Conservation (phyloP, 1,140 invertebrate species). For the Trachelipus rathkii region DNA sequence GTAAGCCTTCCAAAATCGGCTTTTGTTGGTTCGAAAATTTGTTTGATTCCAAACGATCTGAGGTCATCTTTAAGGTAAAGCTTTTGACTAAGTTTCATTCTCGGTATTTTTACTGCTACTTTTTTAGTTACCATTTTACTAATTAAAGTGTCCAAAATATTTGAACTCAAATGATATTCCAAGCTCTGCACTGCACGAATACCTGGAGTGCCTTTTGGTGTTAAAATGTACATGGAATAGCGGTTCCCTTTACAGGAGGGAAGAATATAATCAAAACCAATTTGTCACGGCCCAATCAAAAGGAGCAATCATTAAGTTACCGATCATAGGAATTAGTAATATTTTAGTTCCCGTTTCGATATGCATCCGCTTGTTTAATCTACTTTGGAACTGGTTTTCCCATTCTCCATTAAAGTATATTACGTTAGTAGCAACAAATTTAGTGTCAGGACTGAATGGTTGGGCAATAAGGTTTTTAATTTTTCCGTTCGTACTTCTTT, state of each 20-base stretch:
- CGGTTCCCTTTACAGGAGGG: slow-evolving; percentile 63
- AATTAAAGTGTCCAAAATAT: slow-evolving; percentile 21
- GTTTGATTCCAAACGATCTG: slow-evolving; percentile 52
- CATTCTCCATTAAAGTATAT: slow-evolving; percentile 82
- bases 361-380: slow-evolving; percentile 56
- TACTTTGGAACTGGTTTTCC: slow-evolving; percentile 62
- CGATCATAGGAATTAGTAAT: slow-evolving; percentile 63
- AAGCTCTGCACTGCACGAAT: slow-evolving; percentile 50
- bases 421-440: slow-evolving; percentile 71
- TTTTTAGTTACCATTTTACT: slow-evolving; percentile 7
- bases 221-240: slow-evolving; percentile 65
- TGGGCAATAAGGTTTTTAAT: slow-evolving; percentile 58
- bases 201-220: slow-evolving; percentile 56
- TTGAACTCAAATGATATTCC: slow-evolving; percentile 36
- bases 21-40: slow-evolving; percentile 59
- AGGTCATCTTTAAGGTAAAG: slow-evolving; percentile 57
- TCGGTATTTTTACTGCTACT: slow-evolving; percentile 60
- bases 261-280: slow-evolving; percentile 61
- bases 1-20: slow-evolving; percentile 63
- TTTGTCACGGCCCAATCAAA: slow-evolving; percentile 56
- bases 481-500: slow-evolving; percentile 63
- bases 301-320: slow-evolving; percentile 57
- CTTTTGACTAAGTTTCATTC: slow-evolving; percentile 61
- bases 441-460: slow-evolving; percentile 54
- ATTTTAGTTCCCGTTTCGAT: slow-evolving; percentile 52